Evolutionary conservation across 2,797 vertebrate species (phyloP), one percentile per base, ranked within the genome.

Genomic region (Chloroceryle inda): DNA sequence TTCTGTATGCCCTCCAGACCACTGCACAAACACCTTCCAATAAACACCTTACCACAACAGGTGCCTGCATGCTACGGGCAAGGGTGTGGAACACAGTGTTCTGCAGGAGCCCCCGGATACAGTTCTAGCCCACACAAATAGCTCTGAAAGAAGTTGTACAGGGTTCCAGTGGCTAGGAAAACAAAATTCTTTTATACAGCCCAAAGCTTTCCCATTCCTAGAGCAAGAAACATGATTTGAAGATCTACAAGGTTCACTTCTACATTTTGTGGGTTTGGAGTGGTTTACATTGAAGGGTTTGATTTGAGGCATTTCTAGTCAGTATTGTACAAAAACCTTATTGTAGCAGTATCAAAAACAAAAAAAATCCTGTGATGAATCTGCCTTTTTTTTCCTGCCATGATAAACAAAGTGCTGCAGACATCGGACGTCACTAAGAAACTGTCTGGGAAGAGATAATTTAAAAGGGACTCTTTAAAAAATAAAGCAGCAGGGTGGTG

Each of bases 371-470:
- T 0, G 1, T 52, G 42, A 90, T 92, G 40, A 96, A 95, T 96
- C 90, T 88, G 72, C 81, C 16, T 37, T 37, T 75, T 38, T 3
- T 0, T 44, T 20, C 6, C 7, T 55, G 19, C 67, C 23, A 3
- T 5, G 58, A 94, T 89, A 94, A 96, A 95, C 92, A 91, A 94
- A 92, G 58, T 89, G 44, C 40, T 85, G 59, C 63, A 95, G 80
- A 94, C 90, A 93, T 45, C 83, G 74, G 88, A 96, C 83, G 61
- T 96, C 95, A 95, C 29, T 67, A 50, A 94, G 74, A 83, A 84
- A 82, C 92, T 79, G 89, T 84, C 62, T 88, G 83, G 59, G 59
- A 77, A 73, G 17, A 91, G 95, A 96, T 96, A 94, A 95, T 86
- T 92, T 83, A 52, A 84, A 96, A 95, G 59, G 22, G 66, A 31